Percentiles rank a stretch among this genome's conserved stretches.
These are phyloP conservation scores for Eupithecia abbreviata DNA, from an alignment of 2,888 invertebrate genomes.

Conservation along the genomic window DNA sequence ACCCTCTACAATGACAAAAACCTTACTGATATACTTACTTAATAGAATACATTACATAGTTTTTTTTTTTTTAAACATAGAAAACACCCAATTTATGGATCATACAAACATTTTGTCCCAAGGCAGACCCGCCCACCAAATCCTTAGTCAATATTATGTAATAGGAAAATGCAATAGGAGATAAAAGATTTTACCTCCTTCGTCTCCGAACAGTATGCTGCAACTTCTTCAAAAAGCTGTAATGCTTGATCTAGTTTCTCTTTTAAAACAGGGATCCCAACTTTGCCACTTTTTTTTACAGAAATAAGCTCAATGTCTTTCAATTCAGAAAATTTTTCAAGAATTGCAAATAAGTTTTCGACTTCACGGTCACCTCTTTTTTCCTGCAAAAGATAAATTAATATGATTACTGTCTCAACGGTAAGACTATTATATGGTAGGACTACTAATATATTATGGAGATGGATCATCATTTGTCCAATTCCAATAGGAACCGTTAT, in stretches of 20 bases:
- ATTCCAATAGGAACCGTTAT: background rate
- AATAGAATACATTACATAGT: no score
- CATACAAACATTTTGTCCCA: no score
- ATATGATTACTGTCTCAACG: background rate
- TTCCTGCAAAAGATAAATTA: constrained; percentile 69
- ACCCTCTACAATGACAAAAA: no score
- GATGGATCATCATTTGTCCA: background rate
- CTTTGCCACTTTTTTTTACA: constrained; percentile 85
- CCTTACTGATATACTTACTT: no score
- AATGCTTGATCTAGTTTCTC: constrained; percentile 87
- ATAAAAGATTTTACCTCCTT: constrained; percentile 72
- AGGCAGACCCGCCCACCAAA: no score
- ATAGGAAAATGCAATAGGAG: no score
- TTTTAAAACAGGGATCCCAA: constrained; percentile 84
- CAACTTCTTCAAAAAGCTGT: constrained; percentile 85
- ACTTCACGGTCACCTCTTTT: constrained; percentile 91
- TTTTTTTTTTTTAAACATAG: no score
- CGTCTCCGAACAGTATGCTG: constrained; percentile 83
- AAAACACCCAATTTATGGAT: no score
- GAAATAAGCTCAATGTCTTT: constrained; percentile 89
- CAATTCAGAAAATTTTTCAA: constrained; percentile 90
- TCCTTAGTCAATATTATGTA: no score
- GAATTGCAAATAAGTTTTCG: constrained; percentile 89
- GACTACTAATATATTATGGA: no score
- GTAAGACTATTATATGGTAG: background rate